Evolutionary conservation across 2,888 invertebrate species (phyloP).

Genomic region (Acanthosepion esculentum): DNA sequence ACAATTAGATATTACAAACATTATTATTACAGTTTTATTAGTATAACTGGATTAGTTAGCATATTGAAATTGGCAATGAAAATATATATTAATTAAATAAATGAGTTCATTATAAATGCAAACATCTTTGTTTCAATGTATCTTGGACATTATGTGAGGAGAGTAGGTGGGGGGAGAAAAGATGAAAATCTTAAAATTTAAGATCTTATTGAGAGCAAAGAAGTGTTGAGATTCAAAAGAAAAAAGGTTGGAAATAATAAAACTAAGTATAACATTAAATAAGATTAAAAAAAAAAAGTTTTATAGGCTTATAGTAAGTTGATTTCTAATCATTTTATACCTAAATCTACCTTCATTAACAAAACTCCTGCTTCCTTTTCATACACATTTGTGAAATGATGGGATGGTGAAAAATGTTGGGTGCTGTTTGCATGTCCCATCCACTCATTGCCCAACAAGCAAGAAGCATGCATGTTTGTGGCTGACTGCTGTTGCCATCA

Average conservation of each 20-base stretch:
- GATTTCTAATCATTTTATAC: background rate
- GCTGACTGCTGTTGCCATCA: background rate
- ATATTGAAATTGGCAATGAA: background rate
- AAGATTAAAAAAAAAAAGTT: background rate
- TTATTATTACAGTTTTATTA: background rate
- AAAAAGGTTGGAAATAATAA: background rate
- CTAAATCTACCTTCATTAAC: background rate
- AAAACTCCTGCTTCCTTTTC: no score
- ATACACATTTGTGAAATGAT: background rate
- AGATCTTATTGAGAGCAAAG: no score
- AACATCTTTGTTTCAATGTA: no score
- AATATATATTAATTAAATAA: background rate
- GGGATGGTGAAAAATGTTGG: background rate
- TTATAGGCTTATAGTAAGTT: background rate
- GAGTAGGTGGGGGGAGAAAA: background rate
- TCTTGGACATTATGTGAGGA: background rate
- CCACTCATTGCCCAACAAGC: background rate
- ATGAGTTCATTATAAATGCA: no score
- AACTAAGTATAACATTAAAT: background rate
- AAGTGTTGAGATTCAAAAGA: background rate
- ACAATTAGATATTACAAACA: background rate
- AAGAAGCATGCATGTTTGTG: background rate
- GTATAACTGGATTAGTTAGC: background rate
- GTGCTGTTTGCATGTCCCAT: background rate
- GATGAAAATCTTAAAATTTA: background rate